A percentile compares a stretch with the other conserved stretches of the same genome.
phyloP scores from a whole-genome alignment of 1,140 invertebrate species.

The Notospermus geniculatus region DNA sequence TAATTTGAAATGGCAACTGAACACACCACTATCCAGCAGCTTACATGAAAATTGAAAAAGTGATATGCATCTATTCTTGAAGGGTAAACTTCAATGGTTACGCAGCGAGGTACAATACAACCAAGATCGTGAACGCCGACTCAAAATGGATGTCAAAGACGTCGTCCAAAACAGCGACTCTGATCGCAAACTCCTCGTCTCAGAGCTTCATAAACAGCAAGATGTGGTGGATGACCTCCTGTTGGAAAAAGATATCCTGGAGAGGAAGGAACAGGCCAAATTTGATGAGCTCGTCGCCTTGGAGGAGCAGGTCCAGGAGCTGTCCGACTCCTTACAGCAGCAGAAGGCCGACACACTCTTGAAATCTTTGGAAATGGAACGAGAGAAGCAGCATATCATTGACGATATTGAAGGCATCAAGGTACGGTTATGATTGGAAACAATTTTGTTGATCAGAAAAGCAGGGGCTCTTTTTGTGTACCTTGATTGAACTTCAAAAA shows the following conservation, averaged over 20 bases:
- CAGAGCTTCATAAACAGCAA: slow-evolving; percentile 37
- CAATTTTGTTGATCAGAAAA: no score
- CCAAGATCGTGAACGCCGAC: slow-evolving; percentile 33
- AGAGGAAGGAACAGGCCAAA: neutral
- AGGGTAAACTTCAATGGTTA: slow-evolving; percentile 51
- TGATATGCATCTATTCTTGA: no score
- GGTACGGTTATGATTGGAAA: no score
- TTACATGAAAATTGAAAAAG: no score
- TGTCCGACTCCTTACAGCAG: neutral
- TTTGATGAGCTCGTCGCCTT: neutral
- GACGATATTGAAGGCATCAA: slow-evolving; percentile 3
- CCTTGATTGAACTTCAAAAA: no score
- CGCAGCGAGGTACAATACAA: slow-evolving; percentile 33
- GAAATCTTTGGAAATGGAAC: slow-evolving; percentile 1
- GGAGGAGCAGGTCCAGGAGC: slow-evolving; percentile 5
- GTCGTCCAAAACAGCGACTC: slow-evolving; percentile 37
- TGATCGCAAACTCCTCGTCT: slow-evolving; percentile 40
- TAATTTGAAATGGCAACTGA: no score
- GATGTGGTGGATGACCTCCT: slow-evolving; percentile 45
- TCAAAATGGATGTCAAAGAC: slow-evolving; percentile 40
- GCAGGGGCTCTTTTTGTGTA: no score
- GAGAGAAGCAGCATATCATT: slow-evolving; percentile 8
- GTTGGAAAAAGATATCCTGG: slow-evolving; percentile 31
- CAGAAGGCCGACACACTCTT: neutral
- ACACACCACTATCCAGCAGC: no score